Conservation (phyloP, 1,140 invertebrate species). For the Sesamia nonagrioides region DNA sequence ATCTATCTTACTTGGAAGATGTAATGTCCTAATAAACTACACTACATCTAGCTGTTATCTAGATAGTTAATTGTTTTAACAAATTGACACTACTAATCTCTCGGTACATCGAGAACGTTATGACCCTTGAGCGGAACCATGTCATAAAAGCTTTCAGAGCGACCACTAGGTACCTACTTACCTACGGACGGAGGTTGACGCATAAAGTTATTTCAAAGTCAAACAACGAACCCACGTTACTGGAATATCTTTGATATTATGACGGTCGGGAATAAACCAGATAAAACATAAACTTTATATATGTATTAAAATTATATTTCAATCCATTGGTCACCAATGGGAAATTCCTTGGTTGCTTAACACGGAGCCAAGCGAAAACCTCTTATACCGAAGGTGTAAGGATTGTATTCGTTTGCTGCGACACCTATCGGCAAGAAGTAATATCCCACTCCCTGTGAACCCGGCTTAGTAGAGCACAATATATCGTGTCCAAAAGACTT, state of each 20-base stretch:
- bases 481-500: conserved; percentile 48
- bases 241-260: conserved; percentile 30
- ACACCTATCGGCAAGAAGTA: conserved; percentile 37
- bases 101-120: conserved; percentile 7
- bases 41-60: too few species aligned
- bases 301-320: conserved; percentile 41
- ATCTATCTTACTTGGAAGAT: too few species aligned
- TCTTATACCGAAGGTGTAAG: conserved; percentile 9
- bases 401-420: conserved; percentile 12
- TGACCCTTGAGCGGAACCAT: conserved; percentile 26
- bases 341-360: conserved; percentile 37
- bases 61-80: conserved; percentile 23
- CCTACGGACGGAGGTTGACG: conserved; percentile 2
- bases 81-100: conserved; percentile 37
- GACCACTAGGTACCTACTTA: neutral
- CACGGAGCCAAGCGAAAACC: neutral
- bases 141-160: conserved; percentile 37
- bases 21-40: too few species aligned
- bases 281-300: conserved; percentile 45
- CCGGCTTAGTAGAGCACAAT: conserved; percentile 46
- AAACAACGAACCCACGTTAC: conserved; percentile 39
- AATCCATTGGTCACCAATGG: conserved; percentile 41
- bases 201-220: conserved; percentile 34
- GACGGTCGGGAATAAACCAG: conserved; percentile 15
- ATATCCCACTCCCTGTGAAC: conserved; percentile 33